phyloP scores from a whole-genome alignment of 2,888 invertebrate genomes.

The Dendrolimus pini region DNA sequence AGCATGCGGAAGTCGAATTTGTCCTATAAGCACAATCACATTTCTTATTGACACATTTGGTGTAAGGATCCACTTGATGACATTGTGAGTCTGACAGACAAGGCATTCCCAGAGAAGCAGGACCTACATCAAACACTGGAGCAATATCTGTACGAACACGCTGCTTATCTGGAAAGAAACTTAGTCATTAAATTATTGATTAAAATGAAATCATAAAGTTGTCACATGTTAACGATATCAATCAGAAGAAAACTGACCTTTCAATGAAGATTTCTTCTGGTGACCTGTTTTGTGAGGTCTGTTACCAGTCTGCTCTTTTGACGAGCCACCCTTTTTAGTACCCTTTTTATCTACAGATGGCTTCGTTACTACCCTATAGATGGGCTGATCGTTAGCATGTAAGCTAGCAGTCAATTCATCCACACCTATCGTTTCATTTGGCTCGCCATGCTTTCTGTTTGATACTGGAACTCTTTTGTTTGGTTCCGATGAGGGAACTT shows the following conservation, averaged over 20 bases:
- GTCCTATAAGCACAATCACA: conserved; percentile 84
- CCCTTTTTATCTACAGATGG: conserved; percentile 59
- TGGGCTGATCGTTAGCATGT: conserved; percentile 66
- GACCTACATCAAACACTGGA: conserved; percentile 59
- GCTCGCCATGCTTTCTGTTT: conserved; percentile 58
- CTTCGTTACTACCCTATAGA: conserved; percentile 67
- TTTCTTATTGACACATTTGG: conserved; percentile 83
- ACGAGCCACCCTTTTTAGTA: conserved; percentile 47
- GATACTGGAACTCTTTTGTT: conserved; percentile 46
- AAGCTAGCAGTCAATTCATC: conserved; percentile 66
- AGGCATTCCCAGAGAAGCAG: conserved; percentile 85
- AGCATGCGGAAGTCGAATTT: conserved; percentile 80
- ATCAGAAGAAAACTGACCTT: conserved; percentile 35
- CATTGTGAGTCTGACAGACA: conserved; percentile 88
- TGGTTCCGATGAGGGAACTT: conserved; percentile 53
- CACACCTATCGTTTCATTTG: conserved; percentile 54
- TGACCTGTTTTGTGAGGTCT: conserved; percentile 58
- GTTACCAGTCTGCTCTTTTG: conserved; percentile 43
- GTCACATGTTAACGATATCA: background rate
- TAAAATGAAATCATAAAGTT: background rate
- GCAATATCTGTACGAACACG: conserved; percentile 49
- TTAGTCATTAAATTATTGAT: background rate
- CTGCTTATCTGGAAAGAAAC: conserved; percentile 48
- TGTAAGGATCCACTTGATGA: conserved; percentile 85
- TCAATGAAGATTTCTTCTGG: conserved; percentile 64